phyloP scores from a whole-genome alignment of 53 echinoderm and acorn worm species.

The Echinarachnius parma region DNA sequence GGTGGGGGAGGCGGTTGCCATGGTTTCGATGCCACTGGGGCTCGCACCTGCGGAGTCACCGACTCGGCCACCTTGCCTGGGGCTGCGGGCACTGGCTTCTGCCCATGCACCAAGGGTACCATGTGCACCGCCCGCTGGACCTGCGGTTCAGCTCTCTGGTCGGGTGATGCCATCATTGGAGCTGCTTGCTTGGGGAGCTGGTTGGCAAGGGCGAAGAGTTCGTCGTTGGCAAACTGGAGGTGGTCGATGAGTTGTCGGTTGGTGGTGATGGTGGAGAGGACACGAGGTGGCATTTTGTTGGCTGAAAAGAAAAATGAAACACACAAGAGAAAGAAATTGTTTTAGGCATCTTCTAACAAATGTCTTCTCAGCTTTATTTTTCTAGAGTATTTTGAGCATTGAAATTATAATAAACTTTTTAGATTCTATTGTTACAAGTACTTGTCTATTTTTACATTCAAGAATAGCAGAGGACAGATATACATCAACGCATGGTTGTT shows the following conservation, averaged over 20 bases:
- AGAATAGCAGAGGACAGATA: too few relatives aligned
- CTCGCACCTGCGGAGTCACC: constrained; percentile 8
- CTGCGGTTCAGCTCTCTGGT: constrained; percentile 47
- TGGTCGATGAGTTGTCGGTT: constrained; percentile 71
- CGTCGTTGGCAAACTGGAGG: constrained; percentile 75
- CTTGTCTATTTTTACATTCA: too few relatives aligned
- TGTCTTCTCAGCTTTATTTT: too few relatives aligned
- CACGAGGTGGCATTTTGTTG: constrained; percentile 32
- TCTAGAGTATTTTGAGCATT: too few relatives aligned
- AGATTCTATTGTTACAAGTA: too few relatives aligned
- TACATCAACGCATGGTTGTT: too few relatives aligned
- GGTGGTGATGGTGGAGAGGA: constrained; percentile 28
- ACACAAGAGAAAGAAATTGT: too few relatives aligned
- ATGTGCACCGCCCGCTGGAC: constrained; percentile 34
- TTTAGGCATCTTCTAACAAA: too few relatives aligned
- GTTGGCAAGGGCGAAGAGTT: constrained; percentile 74
- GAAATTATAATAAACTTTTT: too few relatives aligned
- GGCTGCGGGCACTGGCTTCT: constrained; percentile 14
- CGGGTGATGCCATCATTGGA: constrained; percentile 15
- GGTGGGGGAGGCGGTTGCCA: constrained; percentile 35
- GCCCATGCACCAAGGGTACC: constrained; percentile 33
- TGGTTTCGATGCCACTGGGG: constrained; percentile 31
- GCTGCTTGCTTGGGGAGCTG: constrained; percentile 54
- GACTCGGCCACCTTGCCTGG: constrained; percentile 26
- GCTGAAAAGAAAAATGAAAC: not conserved